Conservation (phyloP, 2,797 vertebrate genomes). For the Craterocephalus amniculus region DNA sequence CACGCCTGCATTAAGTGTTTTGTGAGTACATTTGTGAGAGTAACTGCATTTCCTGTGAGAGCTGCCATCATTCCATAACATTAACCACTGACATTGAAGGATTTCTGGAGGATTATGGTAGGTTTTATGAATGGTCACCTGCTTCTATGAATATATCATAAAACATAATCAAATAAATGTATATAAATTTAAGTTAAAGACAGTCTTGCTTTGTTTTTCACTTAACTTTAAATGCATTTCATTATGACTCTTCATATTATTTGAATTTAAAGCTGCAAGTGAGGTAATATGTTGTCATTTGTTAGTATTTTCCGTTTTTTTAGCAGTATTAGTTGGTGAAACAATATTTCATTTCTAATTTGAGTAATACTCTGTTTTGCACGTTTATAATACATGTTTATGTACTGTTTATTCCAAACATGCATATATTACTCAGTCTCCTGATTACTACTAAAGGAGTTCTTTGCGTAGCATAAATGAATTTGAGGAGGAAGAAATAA, state of each 20-base stretch:
- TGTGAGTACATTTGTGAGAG: too few relatives aligned
- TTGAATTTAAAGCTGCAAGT: neutral
- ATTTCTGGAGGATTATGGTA: neutral
- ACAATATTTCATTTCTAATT: too few relatives aligned
- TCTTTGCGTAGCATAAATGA: too few relatives aligned
- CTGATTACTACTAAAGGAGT: too few relatives aligned
- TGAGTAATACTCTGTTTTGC: constrained; percentile 5
- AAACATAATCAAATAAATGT: constrained; percentile 34
- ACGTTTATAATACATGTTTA: neutral
- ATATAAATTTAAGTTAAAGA: neutral
- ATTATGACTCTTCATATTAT: neutral
- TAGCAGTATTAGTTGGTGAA: neutral
- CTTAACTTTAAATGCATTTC: neutral
- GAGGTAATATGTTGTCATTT: neutral
- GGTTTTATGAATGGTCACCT: constrained; percentile 6
- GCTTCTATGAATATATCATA: constrained; percentile 30
- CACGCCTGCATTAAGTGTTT: too few relatives aligned
- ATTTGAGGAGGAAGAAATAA: too few relatives aligned
- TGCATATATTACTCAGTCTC: too few relatives aligned
- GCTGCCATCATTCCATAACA: too few relatives aligned
- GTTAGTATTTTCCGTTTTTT: neutral
- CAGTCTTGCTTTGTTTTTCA: neutral
- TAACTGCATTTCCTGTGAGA: too few relatives aligned
- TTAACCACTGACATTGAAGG: too few relatives aligned
- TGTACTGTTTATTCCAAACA: too few relatives aligned